A percentile compares a stretch with the other conserved stretches of the same genome.
phyloP scores from a whole-genome alignment of 2,797 vertebrate genomes.

The Delichon dasypus region DNA sequence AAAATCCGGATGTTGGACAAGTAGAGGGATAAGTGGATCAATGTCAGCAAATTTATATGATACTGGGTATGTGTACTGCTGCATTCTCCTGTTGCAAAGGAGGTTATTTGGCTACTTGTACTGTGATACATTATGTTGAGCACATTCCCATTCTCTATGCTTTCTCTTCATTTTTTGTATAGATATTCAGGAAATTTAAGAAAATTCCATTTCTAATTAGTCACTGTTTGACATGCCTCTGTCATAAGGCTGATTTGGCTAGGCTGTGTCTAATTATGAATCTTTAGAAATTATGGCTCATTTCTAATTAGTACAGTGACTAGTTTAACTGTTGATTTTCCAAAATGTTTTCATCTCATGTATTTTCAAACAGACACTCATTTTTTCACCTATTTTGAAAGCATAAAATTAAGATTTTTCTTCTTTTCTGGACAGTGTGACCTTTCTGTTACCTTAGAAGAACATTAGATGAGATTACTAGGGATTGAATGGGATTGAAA shows the following conservation, averaged over 20 bases:
- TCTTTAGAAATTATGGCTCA: neutral
- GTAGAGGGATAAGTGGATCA: neutral
- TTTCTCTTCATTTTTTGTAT: neutral
- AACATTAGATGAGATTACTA: neutral
- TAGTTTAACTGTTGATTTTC: slow-evolving; percentile 29
- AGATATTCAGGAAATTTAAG: neutral
- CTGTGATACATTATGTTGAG: neutral
- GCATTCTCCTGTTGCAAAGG: neutral
- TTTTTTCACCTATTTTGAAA: neutral
- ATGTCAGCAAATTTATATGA: neutral
- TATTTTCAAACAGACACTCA: neutral
- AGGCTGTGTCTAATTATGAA: slow-evolving; percentile 6
- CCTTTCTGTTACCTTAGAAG: neutral
- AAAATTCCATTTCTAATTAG: neutral
- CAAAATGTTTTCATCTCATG: neutral
- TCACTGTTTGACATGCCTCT: neutral
- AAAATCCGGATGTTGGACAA: neutral
- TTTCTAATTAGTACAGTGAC: neutral
- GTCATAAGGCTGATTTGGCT: neutral
- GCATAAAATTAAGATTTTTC: neutral
- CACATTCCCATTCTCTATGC: neutral
- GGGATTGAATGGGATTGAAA: neutral
- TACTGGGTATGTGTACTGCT: neutral
- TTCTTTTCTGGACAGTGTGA: neutral
- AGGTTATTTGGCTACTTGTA: neutral